These are phyloP conservation scores for Cyrtodaria siliqua DNA, from an alignment of 2,888 invertebrate genomes.

Conservation along the genomic window DNA sequence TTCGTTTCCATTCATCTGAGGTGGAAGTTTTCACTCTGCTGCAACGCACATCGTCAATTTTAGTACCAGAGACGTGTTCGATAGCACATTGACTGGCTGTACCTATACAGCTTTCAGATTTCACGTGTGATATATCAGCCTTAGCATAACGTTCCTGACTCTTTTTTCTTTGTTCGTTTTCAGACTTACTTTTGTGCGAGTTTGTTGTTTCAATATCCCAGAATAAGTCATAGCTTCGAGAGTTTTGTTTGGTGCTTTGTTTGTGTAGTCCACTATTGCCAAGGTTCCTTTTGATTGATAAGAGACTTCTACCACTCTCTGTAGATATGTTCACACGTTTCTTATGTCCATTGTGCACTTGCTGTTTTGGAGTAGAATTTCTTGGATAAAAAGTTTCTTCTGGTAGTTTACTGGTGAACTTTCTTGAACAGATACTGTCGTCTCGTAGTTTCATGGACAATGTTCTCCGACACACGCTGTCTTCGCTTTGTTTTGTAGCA, in stretches of 20 bases:
- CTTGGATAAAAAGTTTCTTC: constrained; percentile 16
- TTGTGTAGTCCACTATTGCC: neutral
- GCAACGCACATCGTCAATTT: neutral
- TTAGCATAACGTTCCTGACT: neutral
- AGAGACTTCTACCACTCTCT: constrained; percentile 10
- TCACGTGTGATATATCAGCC: neutral
- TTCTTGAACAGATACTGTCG: neutral
- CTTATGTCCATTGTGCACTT: neutral
- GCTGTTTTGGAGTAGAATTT: constrained; percentile 54
- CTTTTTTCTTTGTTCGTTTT: constrained; percentile 8
- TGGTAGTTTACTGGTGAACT: neutral
- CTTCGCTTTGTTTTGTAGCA: too few species aligned
- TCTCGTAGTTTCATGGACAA: too few species aligned
- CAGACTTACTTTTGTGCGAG: constrained; percentile 24
- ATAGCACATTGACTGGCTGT: too few species aligned
- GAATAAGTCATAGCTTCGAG: constrained; percentile 30
- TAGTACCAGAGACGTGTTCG: constrained; percentile 28
- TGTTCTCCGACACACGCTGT: neutral
- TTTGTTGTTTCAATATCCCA: constrained; percentile 44
- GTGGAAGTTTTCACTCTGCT: neutral
- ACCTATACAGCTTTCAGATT: neutral
- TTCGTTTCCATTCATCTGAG: constrained; percentile 39
- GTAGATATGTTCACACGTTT: neutral
- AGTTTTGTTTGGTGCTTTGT: too few species aligned
- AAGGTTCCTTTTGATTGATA: constrained; percentile 26